A percentile compares a stretch with the other conserved stretches of the same genome.
Evolutionary conservation across 2,888 invertebrate species (phyloP).

Genomic region (Globia sparganii): DNA sequence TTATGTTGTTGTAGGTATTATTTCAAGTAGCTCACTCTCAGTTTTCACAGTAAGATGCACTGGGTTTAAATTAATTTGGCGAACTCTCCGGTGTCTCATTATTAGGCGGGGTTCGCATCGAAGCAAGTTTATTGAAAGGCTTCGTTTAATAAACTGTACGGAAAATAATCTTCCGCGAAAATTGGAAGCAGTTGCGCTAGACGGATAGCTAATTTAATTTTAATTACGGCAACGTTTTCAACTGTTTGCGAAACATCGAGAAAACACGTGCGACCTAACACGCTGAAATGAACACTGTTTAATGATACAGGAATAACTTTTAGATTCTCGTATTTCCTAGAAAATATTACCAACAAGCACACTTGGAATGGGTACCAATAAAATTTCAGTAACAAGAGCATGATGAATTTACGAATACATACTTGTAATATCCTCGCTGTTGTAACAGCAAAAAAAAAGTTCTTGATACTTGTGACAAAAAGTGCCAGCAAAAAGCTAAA

Average conservation of each 20-base stretch:
- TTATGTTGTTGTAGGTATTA: constrained; percentile 46
- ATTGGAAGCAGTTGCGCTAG: constrained; percentile 66
- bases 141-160: constrained; percentile 63
- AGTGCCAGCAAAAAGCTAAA: neutral
- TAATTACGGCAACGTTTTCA: constrained; percentile 58
- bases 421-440: neutral
- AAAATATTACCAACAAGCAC: neutral
- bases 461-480: neutral
- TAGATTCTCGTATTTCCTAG: neutral
- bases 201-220: constrained; percentile 69
- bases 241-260: constrained; percentile 56
- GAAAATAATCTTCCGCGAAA: constrained; percentile 60
- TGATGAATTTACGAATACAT: neutral
- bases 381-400: neutral
- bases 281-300: neutral
- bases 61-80: constrained; percentile 68
- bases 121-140: constrained; percentile 61
- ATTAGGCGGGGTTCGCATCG: constrained; percentile 64
- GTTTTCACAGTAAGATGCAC: constrained; percentile 62
- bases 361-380: neutral
- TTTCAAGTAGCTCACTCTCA: constrained; percentile 51
- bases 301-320: neutral
- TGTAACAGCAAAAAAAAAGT: neutral
- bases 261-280: constrained; percentile 16
- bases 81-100: constrained; percentile 63